Conservation (phyloP, 1,140 invertebrate genomes). For the Formica exsecta region DNA sequence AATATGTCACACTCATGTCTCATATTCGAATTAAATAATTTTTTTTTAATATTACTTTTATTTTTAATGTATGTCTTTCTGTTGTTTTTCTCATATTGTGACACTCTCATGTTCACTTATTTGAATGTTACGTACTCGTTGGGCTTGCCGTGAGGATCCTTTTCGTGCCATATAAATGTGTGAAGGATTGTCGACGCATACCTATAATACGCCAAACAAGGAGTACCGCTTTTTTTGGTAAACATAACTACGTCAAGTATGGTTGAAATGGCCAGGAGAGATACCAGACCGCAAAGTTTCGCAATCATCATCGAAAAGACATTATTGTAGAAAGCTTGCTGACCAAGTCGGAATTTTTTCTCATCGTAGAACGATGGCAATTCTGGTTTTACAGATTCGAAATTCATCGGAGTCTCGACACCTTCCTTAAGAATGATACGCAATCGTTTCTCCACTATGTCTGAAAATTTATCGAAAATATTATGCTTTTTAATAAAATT, state of each 20-base stretch:
- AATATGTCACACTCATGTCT: neutral
- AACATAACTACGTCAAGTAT: slow-evolving; percentile 90
- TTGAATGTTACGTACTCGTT: slow-evolving; percentile 85
- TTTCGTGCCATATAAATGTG: slow-evolving; percentile 91
- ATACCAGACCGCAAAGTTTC: slow-evolving; percentile 90
- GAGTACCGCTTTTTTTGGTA: slow-evolving; percentile 89
- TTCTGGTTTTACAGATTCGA: slow-evolving; percentile 67
- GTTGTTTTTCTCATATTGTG: neutral
- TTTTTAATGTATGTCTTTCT: neutral
- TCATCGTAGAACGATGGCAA: slow-evolving; percentile 82
- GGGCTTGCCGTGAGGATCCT: slow-evolving; percentile 87
- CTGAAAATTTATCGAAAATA: slow-evolving; percentile 68
- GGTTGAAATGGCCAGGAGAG: slow-evolving; percentile 90
- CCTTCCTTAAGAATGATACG: slow-evolving; percentile 79
- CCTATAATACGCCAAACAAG: slow-evolving; percentile 90
- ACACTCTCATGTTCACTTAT: neutral
- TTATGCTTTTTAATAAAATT: neutral
- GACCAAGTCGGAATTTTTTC: slow-evolving; percentile 87
- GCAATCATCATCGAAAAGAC: slow-evolving; percentile 89
- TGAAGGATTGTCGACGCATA: slow-evolving; percentile 90
- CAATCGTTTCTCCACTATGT: slow-evolving; percentile 68
- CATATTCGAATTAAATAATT: neutral
- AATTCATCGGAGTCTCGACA: slow-evolving; percentile 69
- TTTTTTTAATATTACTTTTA: neutral
- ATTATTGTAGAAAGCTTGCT: slow-evolving; percentile 89